Base-by-base conservation (phyloP, 2,888 invertebrate genomes). In the Hydropsyche betteni region DNA sequence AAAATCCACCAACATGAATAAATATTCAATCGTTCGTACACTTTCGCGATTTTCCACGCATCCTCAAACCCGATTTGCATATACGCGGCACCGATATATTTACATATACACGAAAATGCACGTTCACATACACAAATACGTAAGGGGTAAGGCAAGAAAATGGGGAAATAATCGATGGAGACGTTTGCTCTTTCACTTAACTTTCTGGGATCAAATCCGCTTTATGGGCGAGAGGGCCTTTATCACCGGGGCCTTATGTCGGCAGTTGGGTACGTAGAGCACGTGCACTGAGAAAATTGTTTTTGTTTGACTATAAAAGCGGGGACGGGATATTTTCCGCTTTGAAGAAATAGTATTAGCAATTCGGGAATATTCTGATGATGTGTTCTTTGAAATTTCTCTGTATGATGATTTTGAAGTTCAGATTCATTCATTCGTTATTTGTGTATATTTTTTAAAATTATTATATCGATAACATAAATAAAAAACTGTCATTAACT, bases 131-230 rank as follows among this genome's bases (percentile, higher is more conserved):
- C 51, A 51, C n/a, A 51, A 51, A 51, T 79, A 79, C 77, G 76
- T 78, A 58, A 72, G 69, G 69, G 53, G 68, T 72, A 74, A 38
- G 73, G 69, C 12, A 34, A 61, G 70, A 75, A 77, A 78, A 79
- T 77, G 79, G 79, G 74, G 79, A 79, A 79, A 79, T 79, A 79
- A 79, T 79, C 79, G 79, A 79, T 79, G 69, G 79, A 74, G 76
- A 79, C 78, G 79, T 79, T 79, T 79, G 79, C 76, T 78, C 78
- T 79, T 79, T 79, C 79, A 79, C 78, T 79, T 79, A 79, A 79
- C 79, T 78, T 76, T 44, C 44, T 6, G 75, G 76, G 78, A 77
- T 78, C 74, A 77, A 79, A 79, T 79, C 79, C 79, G 74, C 78
- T 79, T 79, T 79, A 79, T 79, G 76, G 76, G 76, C 77, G 72